Conservation (phyloP, 2,888 invertebrate species). For the Fragum whitleyi region DNA sequence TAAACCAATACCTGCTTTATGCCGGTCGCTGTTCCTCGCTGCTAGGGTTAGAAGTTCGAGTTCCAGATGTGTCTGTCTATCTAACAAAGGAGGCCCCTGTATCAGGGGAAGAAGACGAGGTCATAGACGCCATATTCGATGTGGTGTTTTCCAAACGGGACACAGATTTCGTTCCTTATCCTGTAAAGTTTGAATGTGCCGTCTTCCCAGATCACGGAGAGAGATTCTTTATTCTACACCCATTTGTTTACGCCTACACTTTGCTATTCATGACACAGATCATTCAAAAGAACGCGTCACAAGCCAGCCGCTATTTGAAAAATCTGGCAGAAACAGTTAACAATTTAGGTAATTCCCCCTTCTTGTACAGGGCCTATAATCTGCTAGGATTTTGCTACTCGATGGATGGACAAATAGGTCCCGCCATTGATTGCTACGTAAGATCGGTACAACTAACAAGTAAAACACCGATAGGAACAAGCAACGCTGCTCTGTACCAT, state of each 20-base stretch:
- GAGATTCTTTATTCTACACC: conserved; percentile 17
- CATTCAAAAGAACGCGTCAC: background rate
- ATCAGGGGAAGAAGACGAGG: conserved; percentile 3
- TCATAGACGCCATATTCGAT: conserved; percentile 17
- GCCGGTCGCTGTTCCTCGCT: conserved; percentile 8
- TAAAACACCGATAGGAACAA: background rate
- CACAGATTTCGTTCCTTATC: conserved; percentile 24
- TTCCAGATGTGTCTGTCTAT: background rate
- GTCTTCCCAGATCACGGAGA: conserved; percentile 3
- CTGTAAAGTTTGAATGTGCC: conserved; percentile 37
- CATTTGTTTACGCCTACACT: conserved; percentile 31
- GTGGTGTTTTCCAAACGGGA: conserved; percentile 26
- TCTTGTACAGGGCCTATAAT: conserved; percentile 25
- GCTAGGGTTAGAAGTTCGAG: background rate
- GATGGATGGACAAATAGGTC: conserved; percentile 8
- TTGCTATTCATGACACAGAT: background rate
- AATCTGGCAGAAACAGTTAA: conserved; percentile 10
- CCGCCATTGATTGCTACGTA: conserved; percentile 10
- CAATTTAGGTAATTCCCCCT: background rate
- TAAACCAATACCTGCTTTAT: background rate
- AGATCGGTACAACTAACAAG: background rate
- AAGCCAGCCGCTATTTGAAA: background rate
- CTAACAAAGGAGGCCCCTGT: background rate
- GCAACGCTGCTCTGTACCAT: conserved; percentile 4
- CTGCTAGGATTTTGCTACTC: conserved; percentile 26